These are phyloP conservation scores for Willisornis vidua DNA, from an alignment of 2,113 vertebrate genomes.

Conservation along the genomic window DNA sequence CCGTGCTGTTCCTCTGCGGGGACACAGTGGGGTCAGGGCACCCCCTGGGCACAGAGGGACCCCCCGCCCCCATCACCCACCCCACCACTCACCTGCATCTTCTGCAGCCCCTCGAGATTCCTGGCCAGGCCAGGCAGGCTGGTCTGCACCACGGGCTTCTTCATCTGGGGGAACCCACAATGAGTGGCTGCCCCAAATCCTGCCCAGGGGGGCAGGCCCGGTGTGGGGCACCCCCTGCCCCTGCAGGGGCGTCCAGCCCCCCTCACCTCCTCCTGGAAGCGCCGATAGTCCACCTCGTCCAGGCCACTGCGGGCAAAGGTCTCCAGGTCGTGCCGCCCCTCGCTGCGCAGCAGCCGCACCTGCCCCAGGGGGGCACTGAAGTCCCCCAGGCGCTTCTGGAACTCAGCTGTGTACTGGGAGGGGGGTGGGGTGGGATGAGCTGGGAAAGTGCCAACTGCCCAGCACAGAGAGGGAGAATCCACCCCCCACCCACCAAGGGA, in stretches of 20 bases:
- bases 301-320: constrained; percentile 59
- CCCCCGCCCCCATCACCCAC: rapidly evolving
- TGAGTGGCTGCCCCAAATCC: rapidly evolving
- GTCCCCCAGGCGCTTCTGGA: constrained; percentile 45
- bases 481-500: no score
- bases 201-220: rapidly evolving
- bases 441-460: no score
- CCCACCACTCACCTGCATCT: not conserved
- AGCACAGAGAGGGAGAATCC: no score
- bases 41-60: rapidly evolving
- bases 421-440: not conserved
- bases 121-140: constrained; percentile 16
- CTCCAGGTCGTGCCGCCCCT: constrained; percentile 64
- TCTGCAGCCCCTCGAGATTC: constrained; percentile 58
- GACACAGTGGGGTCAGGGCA: not conserved
- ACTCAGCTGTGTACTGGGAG: constrained; percentile 46
- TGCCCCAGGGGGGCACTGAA: constrained; percentile 14
- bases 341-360: constrained; percentile 56
- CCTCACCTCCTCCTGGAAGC: constrained; percentile 72
- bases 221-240: rapidly evolving
- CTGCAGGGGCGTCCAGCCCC: rapidly evolving
- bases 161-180: constrained; percentile 34
- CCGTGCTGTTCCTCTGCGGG: not conserved
- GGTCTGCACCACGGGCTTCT: constrained; percentile 57
- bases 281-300: constrained; percentile 34